Conservation (phyloP, 2,113 vertebrate genomes). For the Meleagris gallopavo region DNA sequence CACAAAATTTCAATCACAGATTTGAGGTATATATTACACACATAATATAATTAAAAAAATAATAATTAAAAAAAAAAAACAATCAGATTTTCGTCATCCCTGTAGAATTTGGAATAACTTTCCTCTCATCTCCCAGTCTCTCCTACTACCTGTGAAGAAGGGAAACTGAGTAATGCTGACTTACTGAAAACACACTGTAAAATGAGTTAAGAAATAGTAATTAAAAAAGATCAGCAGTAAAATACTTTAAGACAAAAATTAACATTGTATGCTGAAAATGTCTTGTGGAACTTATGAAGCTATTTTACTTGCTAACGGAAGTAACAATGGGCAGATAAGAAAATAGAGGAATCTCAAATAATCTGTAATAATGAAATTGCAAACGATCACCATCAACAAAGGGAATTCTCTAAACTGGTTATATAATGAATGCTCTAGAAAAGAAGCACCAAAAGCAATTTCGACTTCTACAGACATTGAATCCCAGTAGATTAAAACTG, state of each 20-base stretch:
- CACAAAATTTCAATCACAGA: background rate
- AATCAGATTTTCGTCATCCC: background rate
- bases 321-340: background rate
- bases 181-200: background rate
- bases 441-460: background rate
- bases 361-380: background rate
- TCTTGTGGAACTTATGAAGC: background rate
- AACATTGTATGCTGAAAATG: background rate
- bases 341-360: background rate
- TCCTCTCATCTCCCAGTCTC: background rate
- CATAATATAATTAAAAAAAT: background rate
- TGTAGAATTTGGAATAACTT: background rate
- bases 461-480: background rate
- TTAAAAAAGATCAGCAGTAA: background rate
- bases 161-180: background rate
- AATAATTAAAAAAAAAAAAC: background rate
- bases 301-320: background rate
- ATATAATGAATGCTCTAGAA: background rate
- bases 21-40: background rate
- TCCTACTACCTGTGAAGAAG: background rate
- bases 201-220: background rate
- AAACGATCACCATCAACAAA: background rate
- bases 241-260: background rate
- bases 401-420: background rate
- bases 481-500: slow-evolving; percentile 3